Percentiles rank a stretch among this genome's conserved stretches.
phyloP scores from a whole-genome alignment of 1,140 invertebrate species.

The Popillia japonica region DNA sequence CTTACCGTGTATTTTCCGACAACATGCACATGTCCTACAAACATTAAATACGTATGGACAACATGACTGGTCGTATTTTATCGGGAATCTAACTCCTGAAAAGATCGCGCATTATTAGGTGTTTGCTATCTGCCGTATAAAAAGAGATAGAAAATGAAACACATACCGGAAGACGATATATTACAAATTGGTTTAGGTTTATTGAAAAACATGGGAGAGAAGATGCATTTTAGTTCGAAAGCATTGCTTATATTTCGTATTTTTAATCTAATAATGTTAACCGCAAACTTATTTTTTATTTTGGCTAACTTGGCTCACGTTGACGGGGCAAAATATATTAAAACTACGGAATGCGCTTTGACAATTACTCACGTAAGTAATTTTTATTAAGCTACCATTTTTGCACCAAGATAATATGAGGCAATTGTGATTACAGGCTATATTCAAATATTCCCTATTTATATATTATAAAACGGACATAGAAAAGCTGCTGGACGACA shows the following conservation, averaged over 20 bases:
- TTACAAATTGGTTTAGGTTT: not conserved
- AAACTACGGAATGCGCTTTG: not conserved
- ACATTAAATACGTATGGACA: not conserved
- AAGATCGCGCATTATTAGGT: not conserved
- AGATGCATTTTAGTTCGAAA: not conserved
- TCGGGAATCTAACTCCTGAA: not conserved
- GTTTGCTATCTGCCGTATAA: too few relatives aligned
- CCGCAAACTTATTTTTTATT: not conserved
- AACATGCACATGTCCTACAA: not conserved
- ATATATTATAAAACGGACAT: slow-evolving; percentile 6
- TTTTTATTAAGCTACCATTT: not conserved
- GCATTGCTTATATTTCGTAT: not conserved
- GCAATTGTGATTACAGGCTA: not conserved
- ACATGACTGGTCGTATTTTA: not conserved
- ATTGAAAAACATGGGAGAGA: slow-evolving; percentile 2
- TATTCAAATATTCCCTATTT: not conserved
- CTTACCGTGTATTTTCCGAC: not conserved
- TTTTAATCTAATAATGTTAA: not conserved
- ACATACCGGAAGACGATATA: not conserved
- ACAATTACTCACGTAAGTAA: not conserved
- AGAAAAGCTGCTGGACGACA: not conserved
- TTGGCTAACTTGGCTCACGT: not conserved
- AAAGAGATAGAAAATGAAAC: not conserved
- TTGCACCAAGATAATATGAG: not conserved
- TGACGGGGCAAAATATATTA: not conserved